Percentiles rank a stretch among this genome's conserved stretches.
Evolutionary conservation across 2,113 vertebrate species (phyloP).

Genomic region (Rostratula benghalensis): DNA sequence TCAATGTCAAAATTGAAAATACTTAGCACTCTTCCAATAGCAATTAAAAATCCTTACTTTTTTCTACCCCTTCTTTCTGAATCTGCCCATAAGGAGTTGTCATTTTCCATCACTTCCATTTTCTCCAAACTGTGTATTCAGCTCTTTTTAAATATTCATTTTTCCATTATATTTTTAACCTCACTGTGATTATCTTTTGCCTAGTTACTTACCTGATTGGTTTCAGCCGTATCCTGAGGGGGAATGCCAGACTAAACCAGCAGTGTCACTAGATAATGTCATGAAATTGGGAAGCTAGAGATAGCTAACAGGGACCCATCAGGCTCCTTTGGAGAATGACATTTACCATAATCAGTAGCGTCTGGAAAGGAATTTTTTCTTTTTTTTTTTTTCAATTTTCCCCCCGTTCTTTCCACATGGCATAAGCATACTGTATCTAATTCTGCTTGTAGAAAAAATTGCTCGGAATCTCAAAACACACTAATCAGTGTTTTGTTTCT

Average conservation of each 20-base stretch:
- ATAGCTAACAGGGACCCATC: not conserved
- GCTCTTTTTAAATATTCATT: conserved; percentile 56
- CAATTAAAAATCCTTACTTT: not conserved
- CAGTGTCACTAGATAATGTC: not conserved
- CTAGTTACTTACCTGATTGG: conserved; percentile 22
- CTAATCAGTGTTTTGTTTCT: not conserved
- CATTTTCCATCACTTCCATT: conserved; percentile 5
- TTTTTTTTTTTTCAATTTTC: not conserved
- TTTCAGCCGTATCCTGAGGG: conserved; percentile 20
- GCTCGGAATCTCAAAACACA: not conserved
- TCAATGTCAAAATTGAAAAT: conserved; percentile 7
- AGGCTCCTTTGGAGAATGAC: not conserved
- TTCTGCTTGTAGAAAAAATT: not conserved
- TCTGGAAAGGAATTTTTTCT: not conserved
- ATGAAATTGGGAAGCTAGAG: not conserved
- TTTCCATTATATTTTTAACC: conserved; percentile 61
- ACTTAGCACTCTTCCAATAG: not conserved
- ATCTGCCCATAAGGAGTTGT: not conserved
- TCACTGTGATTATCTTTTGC: conserved; percentile 21
- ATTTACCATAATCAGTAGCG: not conserved
- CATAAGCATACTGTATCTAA: not conserved
- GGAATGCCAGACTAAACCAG: not conserved
- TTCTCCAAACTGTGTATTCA: conserved; percentile 36
- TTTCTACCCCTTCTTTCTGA: not conserved
- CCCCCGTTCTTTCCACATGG: not conserved